Percentiles rank a stretch among this genome's conserved stretches.
phyloP scores from a whole-genome alignment of 2,888 invertebrate genomes.

The Rhaphigaster nebulosa region DNA sequence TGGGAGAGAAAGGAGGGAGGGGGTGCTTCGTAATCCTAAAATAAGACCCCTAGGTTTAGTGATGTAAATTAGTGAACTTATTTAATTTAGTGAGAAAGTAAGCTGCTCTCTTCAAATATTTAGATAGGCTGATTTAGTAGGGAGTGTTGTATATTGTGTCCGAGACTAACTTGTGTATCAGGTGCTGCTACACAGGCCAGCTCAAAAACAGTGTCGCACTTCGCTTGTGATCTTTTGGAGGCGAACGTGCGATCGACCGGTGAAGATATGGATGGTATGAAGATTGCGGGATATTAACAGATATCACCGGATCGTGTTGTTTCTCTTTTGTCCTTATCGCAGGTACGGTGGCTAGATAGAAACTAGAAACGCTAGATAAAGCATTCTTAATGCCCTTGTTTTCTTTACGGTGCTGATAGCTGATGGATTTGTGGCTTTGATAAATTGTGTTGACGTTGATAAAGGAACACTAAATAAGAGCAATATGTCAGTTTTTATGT shows the following conservation, averaged over 20 bases:
- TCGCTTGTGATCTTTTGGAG: background rate
- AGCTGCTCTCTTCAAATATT: constrained; percentile 52
- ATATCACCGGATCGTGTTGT: background rate
- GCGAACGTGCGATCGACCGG: background rate
- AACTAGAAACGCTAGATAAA: background rate
- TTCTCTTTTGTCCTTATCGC: constrained; percentile 21
- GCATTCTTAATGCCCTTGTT: constrained; percentile 1
- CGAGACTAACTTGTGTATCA: background rate
- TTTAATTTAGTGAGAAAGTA: constrained; percentile 55
- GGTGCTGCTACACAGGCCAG: background rate
- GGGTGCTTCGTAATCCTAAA: constrained; percentile 32
- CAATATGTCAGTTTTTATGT: constrained; percentile 4
- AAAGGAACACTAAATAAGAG: constrained; percentile 2
- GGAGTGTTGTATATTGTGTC: constrained; percentile 10
- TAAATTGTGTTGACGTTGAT: constrained; percentile 6
- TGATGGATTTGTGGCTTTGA: constrained; percentile 13
- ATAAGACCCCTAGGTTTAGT: constrained; percentile 49
- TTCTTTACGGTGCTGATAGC: background rate
- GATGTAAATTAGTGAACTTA: constrained; percentile 49
- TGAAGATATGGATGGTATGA: background rate
- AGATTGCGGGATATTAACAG: background rate
- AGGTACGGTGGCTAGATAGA: constrained; percentile 14
- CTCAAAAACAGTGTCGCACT: background rate
- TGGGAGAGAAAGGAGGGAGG: too few relatives aligned
- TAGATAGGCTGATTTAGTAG: constrained; percentile 54